phyloP scores from a whole-genome alignment of 1,140 invertebrate species.

The Halesus radiatus region DNA sequence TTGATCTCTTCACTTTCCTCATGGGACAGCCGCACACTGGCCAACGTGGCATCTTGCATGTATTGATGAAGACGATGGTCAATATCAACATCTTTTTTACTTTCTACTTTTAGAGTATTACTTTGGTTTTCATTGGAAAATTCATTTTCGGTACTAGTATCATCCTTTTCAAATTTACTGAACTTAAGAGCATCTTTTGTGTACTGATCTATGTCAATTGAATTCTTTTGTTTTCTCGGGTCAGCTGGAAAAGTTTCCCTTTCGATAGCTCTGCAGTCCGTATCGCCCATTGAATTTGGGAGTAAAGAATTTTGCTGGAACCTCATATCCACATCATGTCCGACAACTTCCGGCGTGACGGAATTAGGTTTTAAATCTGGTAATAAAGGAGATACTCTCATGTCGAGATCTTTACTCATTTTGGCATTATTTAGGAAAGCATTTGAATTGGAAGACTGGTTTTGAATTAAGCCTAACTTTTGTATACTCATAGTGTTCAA shows the following conservation, averaged over 20 bases:
- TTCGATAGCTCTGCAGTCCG: slow-evolving; percentile 58
- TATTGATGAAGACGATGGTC: slow-evolving; percentile 69
- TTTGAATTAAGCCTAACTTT: slow-evolving; percentile 69
- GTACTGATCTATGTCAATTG: slow-evolving; percentile 69
- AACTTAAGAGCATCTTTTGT: slow-evolving; percentile 70
- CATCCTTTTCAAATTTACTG: slow-evolving; percentile 66
- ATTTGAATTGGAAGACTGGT: slow-evolving; percentile 45
- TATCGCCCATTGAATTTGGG: slow-evolving; percentile 50
- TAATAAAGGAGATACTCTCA: slow-evolving; percentile 64
- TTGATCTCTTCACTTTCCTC: slow-evolving; percentile 60
- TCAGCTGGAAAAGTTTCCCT: slow-evolving; percentile 53
- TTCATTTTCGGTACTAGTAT: slow-evolving; percentile 59
- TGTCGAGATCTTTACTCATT: slow-evolving; percentile 65
- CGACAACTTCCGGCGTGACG: slow-evolving; percentile 59
- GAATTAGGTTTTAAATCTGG: slow-evolving; percentile 58
- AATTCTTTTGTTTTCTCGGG: slow-evolving; percentile 62
- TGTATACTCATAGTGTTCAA: slow-evolving; percentile 72
- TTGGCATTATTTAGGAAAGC: slow-evolving; percentile 48
- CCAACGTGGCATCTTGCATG: slow-evolving; percentile 62
- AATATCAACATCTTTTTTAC: slow-evolving; percentile 68
- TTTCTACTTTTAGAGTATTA: slow-evolving; percentile 14
- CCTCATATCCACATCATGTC: slow-evolving; percentile 71
- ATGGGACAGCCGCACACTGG: slow-evolving; percentile 48
- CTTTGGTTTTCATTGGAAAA: not conserved
- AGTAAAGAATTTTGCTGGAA: slow-evolving; percentile 62